Evolutionary conservation across 1,140 invertebrate species (phyloP), one percentile per base, ranked within the genome.

Genomic region (Anthonomus grandis): DNA sequence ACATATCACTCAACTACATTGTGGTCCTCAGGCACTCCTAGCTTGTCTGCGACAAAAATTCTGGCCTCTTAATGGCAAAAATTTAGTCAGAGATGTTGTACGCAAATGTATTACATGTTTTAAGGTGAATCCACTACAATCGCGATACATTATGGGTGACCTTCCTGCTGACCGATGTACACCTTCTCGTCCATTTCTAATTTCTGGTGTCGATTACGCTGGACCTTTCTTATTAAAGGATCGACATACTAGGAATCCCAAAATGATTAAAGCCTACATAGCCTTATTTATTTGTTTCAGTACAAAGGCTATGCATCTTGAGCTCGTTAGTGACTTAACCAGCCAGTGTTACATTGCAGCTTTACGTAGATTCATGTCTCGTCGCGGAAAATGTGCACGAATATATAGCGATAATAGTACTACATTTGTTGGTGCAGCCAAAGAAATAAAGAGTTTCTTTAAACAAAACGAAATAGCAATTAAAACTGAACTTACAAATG

Each of bases 1-100:
- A 45, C 72, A 74, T 58, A 8, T 18, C 0, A 54, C 24, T 1
- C 38, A 58, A 13, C 27, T 68, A 18, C 70, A 73, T 57, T 57
- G 64, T 8, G 68, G 68, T 0, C 47, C 62, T 22, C 62, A 65
- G 39, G 15, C 63, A 4, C 22, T 68, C 3, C 37, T 67, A n/a
- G 21, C 60, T 38, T 34, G 57, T 4, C n/a, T 70, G 4, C 15
- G 57, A 37, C 39, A 59, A 19, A 57, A 51, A 27, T 71, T 57
- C 31, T 54, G 51, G 41, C 51, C 38, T 18, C 25, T 54, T 13
- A 18, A 22, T 50, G 39, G 42, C 18, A 17, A 24, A 8, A 54
- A 54, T 10, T 8, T 50, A 12, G 21, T 10, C 12, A 27, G 24
- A 34, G 2, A 31, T 4, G n/a, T 47, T 46, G 5, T 15, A 4